Percentiles rank a stretch among this genome's conserved stretches.
These are phyloP conservation scores for Sinopyrophorus schimmeli DNA, from an alignment of 2,888 invertebrate genomes.

Conservation along the genomic window DNA sequence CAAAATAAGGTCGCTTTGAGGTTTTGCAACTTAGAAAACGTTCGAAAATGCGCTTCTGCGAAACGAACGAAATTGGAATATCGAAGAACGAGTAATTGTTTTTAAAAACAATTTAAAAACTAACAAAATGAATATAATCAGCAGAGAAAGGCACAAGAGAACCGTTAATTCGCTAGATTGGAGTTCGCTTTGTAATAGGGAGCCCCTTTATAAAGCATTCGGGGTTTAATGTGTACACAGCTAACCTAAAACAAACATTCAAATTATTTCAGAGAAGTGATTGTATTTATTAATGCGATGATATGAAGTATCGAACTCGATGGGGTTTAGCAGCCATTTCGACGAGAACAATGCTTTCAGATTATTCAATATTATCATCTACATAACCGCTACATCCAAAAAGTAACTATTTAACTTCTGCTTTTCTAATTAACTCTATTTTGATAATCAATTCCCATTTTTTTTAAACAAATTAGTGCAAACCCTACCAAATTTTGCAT, in stretches of 20 bases:
- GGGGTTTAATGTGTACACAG: constrained; percentile 35
- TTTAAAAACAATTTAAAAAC: no score
- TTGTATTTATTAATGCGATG: constrained; percentile 47
- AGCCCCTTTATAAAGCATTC: constrained; percentile 20
- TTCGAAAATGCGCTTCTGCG: no score
- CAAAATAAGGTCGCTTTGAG: no score
- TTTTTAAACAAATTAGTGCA: no score
- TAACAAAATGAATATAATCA: not conserved
- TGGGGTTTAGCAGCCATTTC: constrained; percentile 37
- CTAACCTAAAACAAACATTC: constrained; percentile 54
- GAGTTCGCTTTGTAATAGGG: constrained; percentile 9
- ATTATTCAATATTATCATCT: constrained; percentile 37
- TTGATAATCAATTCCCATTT: no score
- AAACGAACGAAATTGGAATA: no score
- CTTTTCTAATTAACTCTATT: no score
- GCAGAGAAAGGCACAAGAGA: constrained; percentile 1
- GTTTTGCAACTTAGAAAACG: no score
- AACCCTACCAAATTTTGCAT: no score
- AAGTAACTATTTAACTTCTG: no score
- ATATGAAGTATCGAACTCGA: constrained; percentile 38
- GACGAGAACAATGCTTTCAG: constrained; percentile 31
- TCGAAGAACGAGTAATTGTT: no score
- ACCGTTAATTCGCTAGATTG: constrained; percentile 20
- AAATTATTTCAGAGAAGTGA: constrained; percentile 53
- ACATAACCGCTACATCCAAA: no score